phyloP scores from a whole-genome alignment of 2,888 invertebrate genomes.

The Agriopis leucophaearia region DNA sequence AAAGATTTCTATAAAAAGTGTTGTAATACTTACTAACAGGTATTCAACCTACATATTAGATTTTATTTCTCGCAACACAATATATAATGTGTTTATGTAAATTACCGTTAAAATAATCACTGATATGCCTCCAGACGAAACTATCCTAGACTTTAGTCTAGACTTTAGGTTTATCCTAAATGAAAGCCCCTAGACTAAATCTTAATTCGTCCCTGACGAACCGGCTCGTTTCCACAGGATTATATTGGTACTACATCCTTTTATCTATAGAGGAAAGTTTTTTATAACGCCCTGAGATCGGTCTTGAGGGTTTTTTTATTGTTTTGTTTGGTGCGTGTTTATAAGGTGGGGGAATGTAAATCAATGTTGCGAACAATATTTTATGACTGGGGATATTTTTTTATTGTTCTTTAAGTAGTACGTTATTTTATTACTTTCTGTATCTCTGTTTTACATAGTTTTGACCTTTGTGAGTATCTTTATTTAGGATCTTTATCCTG shows the following conservation, averaged over 20 bases:
- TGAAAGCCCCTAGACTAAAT: background rate
- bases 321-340: slow-evolving; percentile 37
- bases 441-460: slow-evolving; percentile 7
- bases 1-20: too few species aligned
- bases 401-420: slow-evolving; percentile 15
- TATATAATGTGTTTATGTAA: too few species aligned
- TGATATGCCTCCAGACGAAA: background rate
- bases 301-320: slow-evolving; percentile 41
- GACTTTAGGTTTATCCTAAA: too few species aligned
- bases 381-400: slow-evolving; percentile 24
- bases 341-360: slow-evolving; percentile 36
- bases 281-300: slow-evolving; percentile 43
- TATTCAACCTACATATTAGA: too few species aligned
- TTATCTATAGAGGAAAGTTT: slow-evolving; percentile 43
- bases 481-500: background rate
- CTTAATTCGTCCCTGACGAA: slow-evolving; percentile 16
- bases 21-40: too few species aligned
- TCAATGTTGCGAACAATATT: slow-evolving; percentile 25
- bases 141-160: background rate
- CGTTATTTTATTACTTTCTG: slow-evolving; percentile 11
- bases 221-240: slow-evolving; percentile 41
- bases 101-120: too few species aligned
- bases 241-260: slow-evolving; percentile 43
- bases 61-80: too few species aligned
- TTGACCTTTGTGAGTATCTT: background rate